Base-by-base conservation (phyloP, 2,888 invertebrate genomes). In the Boloria selene region DNA sequence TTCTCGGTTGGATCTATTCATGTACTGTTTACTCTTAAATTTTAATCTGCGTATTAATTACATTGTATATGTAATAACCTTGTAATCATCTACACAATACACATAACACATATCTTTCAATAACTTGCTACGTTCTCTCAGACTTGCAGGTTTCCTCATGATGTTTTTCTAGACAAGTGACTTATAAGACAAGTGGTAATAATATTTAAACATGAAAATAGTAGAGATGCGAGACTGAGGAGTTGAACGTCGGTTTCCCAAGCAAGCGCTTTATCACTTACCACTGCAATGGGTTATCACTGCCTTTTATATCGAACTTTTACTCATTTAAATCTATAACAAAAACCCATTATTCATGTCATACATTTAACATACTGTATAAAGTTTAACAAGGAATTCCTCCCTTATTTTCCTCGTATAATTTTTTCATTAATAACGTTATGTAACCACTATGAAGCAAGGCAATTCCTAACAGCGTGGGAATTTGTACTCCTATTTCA, bases 391-490 rank as follows among this genome's bases (percentile, higher is more conserved):
- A 7, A 45, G 18, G 14, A n/a, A 42, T 42, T n/a, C 13, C 13
- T 55, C 55, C 55, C 44, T 22, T 49, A 16, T 7, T n/a, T 56
- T 14, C 55, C 22, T 13, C 18, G 18, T 56, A 44, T 56, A 56
- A 56, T 44, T 55, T 42, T 16, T 7, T 55, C 55, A 55, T 42
- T 14, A 55, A 55, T 17, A 55, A 18, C 13, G 6, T 55, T 54
- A 38, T 62, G 38, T 38, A 54, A 62, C 54, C 14, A 31, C 17
- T 49, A 44, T 51, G 45, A 53, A 53, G 54, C 38, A 47, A 58
- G 58, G 45, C 38, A 38, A 17, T 55, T 55, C 42, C 42, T 16
- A 55, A 6, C 52, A 5, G n/a, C 47, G 47, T 54, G 61, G 53
- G 47, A 53, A 61, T 53, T 47, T 54, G 47, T 16, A 54, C 16